Evolutionary conservation across 2,113 vertebrate genomes (phyloP), one percentile per base, ranked within the genome.

Genomic region (Atlantisia rogersi): DNA sequence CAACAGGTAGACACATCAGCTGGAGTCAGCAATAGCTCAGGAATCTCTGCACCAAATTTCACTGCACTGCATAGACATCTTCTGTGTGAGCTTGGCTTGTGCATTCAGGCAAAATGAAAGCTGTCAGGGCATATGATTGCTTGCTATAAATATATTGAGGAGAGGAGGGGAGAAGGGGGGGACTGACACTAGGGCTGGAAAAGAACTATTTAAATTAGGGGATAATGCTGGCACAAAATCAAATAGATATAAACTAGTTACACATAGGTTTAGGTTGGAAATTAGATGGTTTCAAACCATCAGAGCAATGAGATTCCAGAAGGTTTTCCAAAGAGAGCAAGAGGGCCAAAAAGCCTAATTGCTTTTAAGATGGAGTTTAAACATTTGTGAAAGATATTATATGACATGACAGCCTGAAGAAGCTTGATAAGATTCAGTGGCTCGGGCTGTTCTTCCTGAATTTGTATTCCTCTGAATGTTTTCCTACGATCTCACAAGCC

Each of bases 71-170:
- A 94, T 31, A n/a, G 69, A 79, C 62, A 60, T 86, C 83, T 90
- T 80, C 79, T 79, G 40, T 29, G 58, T 69, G 83, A 92, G 69
- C 69, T 82, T 84, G 81, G 74, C 63, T 92, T 96, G 91, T 92
- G 93, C 86, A 89, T 71, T 95, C 69, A 76, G 69, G 91, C 93
- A 95, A 93, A 95, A 94, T 91, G 86, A 94, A 95, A 95, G 65
- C 83, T 95, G 93, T 89, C 93, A 95, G 93, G 89, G 91, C 89
- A 91, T 94, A 69, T 89, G 94, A 96, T 84, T 95, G 18, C 81
- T 94, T 95, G 74, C 94, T 95, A 92, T 89, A 95, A 96, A 95
- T 96, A 92, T 21, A 95, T 44, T 4, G 20, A 68, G 39, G 44
- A 86, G 26, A 64, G 91, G 77, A 92, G 53, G 55, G 52, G 69